Percentiles rank a stretch among this genome's conserved stretches.
Evolutionary conservation across 1,140 invertebrate genomes (phyloP).

Genomic region (Mya arenaria): DNA sequence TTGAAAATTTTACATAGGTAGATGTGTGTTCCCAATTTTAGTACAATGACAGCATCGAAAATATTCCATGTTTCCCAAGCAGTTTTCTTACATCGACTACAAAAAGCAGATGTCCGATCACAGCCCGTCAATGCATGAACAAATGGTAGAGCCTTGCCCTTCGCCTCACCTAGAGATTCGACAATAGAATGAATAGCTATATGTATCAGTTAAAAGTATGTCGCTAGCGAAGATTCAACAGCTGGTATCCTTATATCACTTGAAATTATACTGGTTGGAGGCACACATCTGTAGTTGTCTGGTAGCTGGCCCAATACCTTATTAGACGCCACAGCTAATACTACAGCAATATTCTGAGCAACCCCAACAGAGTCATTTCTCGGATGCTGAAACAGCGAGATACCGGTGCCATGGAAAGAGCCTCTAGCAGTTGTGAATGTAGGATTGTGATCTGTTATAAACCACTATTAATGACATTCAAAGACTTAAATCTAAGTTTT

Average conservation of each 20-base stretch:
- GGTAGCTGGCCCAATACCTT: not conserved
- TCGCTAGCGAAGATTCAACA: slow-evolving; percentile 45
- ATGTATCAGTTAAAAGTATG: not conserved
- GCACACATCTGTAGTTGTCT: slow-evolving; percentile 14
- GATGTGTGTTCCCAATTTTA: too few species aligned
- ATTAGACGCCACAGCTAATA: not conserved
- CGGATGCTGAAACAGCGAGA: slow-evolving; percentile 63
- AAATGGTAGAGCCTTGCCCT: too few species aligned
- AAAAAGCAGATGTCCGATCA: too few species aligned
- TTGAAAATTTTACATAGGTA: too few species aligned
- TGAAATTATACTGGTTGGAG: not conserved
- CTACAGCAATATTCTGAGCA: not conserved
- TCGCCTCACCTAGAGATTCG: too few species aligned
- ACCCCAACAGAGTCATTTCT: slow-evolving; percentile 34
- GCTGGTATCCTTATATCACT: not conserved
- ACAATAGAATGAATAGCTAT: not conserved
- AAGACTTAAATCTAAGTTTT: too few species aligned
- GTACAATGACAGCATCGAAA: too few species aligned
- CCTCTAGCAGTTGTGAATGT: slow-evolving; percentile 58
- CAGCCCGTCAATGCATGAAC: too few species aligned
- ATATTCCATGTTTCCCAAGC: too few species aligned
- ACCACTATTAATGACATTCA: too few species aligned
- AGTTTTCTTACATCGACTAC: too few species aligned
- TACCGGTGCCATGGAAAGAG: slow-evolving; percentile 66
- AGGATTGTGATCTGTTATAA: slow-evolving; percentile 62